These are phyloP conservation scores for Ennomos fuscantarius DNA, from an alignment of 2,888 invertebrate genomes.

Conservation along the genomic window DNA sequence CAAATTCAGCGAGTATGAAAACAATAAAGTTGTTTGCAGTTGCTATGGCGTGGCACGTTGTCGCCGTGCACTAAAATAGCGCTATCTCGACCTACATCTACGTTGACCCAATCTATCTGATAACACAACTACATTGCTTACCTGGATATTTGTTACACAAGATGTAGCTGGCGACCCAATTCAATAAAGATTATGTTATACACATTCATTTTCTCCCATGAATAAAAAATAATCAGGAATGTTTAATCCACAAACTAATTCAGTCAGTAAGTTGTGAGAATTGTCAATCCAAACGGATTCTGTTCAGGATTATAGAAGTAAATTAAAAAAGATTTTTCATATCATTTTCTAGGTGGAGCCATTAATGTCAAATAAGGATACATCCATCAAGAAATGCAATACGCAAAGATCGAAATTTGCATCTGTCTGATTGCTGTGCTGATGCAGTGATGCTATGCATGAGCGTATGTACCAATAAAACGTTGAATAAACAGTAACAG, in stretches of 20 bases:
- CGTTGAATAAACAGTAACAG: not conserved
- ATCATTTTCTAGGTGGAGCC: too few relatives aligned
- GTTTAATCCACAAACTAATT: too few relatives aligned
- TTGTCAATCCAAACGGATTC: too few relatives aligned
- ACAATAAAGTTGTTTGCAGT: conserved; percentile 23
- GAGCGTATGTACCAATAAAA: not conserved
- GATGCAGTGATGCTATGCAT: conserved; percentile 7
- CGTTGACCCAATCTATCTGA: conserved; percentile 25
- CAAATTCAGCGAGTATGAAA: conserved; percentile 12
- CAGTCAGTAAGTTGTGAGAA: too few relatives aligned
- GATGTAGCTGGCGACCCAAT: not conserved
- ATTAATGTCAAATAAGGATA: too few relatives aligned
- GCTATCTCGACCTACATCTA: conserved; percentile 28
- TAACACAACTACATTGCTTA: conserved; percentile 14
- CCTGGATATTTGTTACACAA: conserved; percentile 2
- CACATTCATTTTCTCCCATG: too few relatives aligned
- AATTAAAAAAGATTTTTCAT: too few relatives aligned
- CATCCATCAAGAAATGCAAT: too few relatives aligned
- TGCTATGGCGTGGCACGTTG: conserved; percentile 15
- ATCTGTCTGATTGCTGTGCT: conserved; percentile 9
- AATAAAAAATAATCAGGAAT: too few relatives aligned
- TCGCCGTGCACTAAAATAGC: conserved; percentile 15
- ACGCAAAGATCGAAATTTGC: conserved; percentile 9
- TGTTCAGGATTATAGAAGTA: too few relatives aligned
- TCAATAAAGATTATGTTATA: not conserved